A percentile compares a stretch with the other conserved stretches of the same genome.
phyloP scores from a whole-genome alignment of 2,113 vertebrate genomes.

The Channa maculata region DNA sequence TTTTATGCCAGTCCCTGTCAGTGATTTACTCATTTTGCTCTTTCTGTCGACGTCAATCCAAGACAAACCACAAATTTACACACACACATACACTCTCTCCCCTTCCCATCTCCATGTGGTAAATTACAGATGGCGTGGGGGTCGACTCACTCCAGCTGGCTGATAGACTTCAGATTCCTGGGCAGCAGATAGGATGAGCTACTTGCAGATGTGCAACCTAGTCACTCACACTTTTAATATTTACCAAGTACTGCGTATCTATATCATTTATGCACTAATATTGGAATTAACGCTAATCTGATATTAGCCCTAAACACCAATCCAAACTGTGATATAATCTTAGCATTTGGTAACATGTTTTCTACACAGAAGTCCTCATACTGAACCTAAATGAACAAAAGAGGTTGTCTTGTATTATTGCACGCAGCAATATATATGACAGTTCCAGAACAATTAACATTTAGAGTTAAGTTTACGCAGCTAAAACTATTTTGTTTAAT shows the following conservation, averaged over 20 bases:
- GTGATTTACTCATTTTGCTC: constrained; percentile 21
- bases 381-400: no score
- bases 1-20: constrained; percentile 20
- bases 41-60: constrained; percentile 26
- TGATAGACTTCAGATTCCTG: constrained; percentile 70
- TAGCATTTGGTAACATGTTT: neutral
- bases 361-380: neutral
- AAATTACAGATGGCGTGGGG: constrained; percentile 70
- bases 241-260: neutral
- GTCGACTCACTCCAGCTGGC: constrained; percentile 69
- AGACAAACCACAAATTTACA: constrained; percentile 1
- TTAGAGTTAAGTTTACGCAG: no score
- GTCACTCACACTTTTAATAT: constrained; percentile 16
- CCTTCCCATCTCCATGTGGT: constrained; percentile 48
- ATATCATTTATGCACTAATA: neutral
- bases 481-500: no score
- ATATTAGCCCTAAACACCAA: neutral
- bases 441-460: no score
- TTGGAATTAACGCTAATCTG: neutral
- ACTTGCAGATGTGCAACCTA: constrained; percentile 44
- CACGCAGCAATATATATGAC: no score
- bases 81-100: neutral
- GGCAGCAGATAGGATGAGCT: constrained; percentile 68
- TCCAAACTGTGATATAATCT: neutral
- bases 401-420: no score